Evolutionary conservation across 2,113 vertebrate species (phyloP), one percentile per base, ranked within the genome.

Genomic region (Bagarius yarrelli): DNA sequence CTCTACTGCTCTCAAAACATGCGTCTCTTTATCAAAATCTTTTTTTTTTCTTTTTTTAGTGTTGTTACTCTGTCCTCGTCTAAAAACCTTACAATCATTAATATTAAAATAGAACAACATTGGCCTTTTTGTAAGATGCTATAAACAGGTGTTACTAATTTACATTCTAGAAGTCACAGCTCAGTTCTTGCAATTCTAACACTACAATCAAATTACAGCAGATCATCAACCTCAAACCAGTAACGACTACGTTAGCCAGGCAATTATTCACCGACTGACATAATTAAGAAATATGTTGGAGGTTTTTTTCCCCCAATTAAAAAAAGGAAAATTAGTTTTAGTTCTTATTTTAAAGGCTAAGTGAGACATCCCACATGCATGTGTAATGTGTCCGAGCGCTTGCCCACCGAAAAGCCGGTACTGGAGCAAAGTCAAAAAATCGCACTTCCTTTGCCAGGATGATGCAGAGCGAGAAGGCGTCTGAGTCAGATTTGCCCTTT

Each of bases 401-500:
- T 57, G 72, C 59, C 34, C 75, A 52, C 59, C 13, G 44, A 63
- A 77, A 77, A 8, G 27, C 25, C 16, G 21, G 40, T 52, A 14
- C 19, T 77, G 60, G 59, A 52, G 44, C 36, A 50, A 61, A 61
- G 57, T 61, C 40, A 61, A 64, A 63, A 64, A 63, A 27, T 72
- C 14, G 14, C 50, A 73, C 70, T 73, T 73, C 9, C 27, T 55
- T 55, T 34, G 70, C 30, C 77, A 55, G 53, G 36, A 79, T 70
- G 78, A 8, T 30, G 53, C 64, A 70, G 78, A 3, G 30, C 50
- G 23, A 70, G 64, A 5, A 64, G 47, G 47, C 16, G 73, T 18
- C 23, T 57, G 76, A 79, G 60, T 85, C 80, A 82, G 52, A 84
- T 73, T 13, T 74, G 59, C 30, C 71, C 53, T 79, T 79, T 76